Conservation (phyloP, 2,888 invertebrate species). For the Saturnia japonica region DNA sequence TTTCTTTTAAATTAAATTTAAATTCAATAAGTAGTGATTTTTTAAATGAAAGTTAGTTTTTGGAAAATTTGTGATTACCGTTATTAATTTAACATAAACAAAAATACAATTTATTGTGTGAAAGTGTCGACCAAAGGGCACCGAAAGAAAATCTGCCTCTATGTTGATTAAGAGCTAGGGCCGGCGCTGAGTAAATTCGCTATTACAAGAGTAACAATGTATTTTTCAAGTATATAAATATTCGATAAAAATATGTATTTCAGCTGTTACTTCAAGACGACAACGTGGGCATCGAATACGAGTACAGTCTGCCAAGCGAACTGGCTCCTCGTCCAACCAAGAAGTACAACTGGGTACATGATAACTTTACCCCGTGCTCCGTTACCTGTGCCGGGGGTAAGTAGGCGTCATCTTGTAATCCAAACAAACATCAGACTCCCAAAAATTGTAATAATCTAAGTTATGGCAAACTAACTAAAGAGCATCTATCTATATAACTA, state of each 20-base stretch:
- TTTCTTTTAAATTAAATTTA: no score
- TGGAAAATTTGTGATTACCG: no score
- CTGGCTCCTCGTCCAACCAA: slow-evolving; percentile 85
- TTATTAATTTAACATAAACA: no score
- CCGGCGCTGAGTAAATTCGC: no score
- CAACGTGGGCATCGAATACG: slow-evolving; percentile 93
- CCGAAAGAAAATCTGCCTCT: no score
- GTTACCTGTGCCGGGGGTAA: slow-evolving; percentile 95
- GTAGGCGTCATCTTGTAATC: neutral
- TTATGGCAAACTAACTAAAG: neutral
- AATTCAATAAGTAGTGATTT: no score
- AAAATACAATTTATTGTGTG: no score
- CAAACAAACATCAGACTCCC: neutral
- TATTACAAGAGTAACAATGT: no score
- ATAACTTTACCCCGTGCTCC: slow-evolving; percentile 90
- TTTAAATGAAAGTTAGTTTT: no score
- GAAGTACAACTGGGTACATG: slow-evolving; percentile 90
- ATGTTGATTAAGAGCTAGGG: no score
- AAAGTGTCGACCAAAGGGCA: no score
- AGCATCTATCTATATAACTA: no score
- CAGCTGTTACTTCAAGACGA: slow-evolving; percentile 90
- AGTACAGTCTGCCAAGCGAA: slow-evolving; percentile 92
- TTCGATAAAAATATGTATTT: slow-evolving; percentile 14
- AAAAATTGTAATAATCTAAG: neutral
- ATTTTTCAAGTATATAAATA: neutral